Conservation (phyloP, 2,888 invertebrate genomes). For the Limnephilus marmoratus region DNA sequence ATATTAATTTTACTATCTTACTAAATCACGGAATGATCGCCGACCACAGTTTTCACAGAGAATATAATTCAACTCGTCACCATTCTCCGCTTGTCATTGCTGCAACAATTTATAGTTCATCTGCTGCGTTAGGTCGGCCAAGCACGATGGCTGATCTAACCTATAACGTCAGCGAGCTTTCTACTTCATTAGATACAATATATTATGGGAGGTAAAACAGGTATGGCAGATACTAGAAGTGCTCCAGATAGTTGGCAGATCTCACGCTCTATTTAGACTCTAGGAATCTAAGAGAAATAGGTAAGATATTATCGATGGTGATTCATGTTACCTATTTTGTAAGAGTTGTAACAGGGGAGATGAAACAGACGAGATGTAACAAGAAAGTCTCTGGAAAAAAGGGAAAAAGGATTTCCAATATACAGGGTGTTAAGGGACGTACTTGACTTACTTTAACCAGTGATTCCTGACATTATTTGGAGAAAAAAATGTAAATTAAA, state of each 20-base stretch:
- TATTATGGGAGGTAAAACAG: background rate
- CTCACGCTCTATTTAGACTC: background rate
- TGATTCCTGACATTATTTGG: too few species aligned
- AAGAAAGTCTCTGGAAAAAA: too few species aligned
- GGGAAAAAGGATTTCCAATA: too few species aligned
- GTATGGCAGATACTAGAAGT: background rate
- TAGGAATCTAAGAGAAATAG: background rate
- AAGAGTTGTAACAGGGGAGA: background rate
- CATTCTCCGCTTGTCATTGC: background rate
- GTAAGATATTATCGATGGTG: background rate
- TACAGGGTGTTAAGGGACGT: too few species aligned
- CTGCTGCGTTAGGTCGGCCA: background rate
- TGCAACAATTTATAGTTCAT: background rate
- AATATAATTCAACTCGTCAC: background rate
- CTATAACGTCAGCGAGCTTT: constrained; percentile 51
- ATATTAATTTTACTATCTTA: too few species aligned
- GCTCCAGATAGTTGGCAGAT: background rate
- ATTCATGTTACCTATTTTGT: background rate
- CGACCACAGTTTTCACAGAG: too few species aligned
- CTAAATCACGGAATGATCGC: too few species aligned
- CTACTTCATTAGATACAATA: background rate
- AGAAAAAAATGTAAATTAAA: too few species aligned
- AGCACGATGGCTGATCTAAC: constrained; percentile 13
- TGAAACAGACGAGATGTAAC: background rate
- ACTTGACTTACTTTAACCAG: too few species aligned